Percentiles rank a stretch among this genome's conserved stretches.
Conservation (phyloP, 92 coral and sea anemone genomes). For the Palythoa caribaeorum region DNA sequence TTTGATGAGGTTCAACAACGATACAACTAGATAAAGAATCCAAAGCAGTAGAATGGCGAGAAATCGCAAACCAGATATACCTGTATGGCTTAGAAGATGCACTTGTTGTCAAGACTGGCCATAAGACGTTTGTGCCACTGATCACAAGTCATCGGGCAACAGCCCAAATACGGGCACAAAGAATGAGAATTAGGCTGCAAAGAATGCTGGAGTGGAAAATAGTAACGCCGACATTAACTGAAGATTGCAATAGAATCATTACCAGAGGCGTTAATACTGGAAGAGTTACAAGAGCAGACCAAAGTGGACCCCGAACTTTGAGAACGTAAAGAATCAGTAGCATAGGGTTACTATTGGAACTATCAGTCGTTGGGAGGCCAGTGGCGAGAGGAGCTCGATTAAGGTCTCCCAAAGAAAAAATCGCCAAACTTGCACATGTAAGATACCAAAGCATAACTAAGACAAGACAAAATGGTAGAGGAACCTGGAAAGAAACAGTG, state of each 20-base stretch:
- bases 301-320: slow-evolving; percentile 9
- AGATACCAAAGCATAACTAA: neutral
- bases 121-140: slow-evolving; percentile 44
- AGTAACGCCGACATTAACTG: slow-evolving; percentile 65
- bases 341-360: slow-evolving; percentile 14
- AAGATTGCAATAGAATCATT: slow-evolving; percentile 30
- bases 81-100: slow-evolving; percentile 51
- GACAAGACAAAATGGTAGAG: slow-evolving; percentile 53
- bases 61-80: slow-evolving; percentile 51
- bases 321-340: slow-evolving; percentile 16
- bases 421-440: slow-evolving; percentile 20
- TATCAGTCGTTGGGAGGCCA: too few relatives aligned
- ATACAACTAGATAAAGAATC: slow-evolving; percentile 29
- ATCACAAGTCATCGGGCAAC: slow-evolving; percentile 29
- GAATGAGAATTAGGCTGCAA: slow-evolving; percentile 48
- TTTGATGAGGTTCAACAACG: neutral
- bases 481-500: slow-evolving; percentile 49
- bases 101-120: slow-evolving; percentile 43
- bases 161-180: slow-evolving; percentile 20
- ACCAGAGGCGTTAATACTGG: slow-evolving; percentile 10
- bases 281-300: slow-evolving; percentile 21
- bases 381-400: neutral
- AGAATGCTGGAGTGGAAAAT: slow-evolving; percentile 39
- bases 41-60: slow-evolving; percentile 56
- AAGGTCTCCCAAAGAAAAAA: too few relatives aligned